phyloP scores from a whole-genome alignment of 2,797 vertebrate genomes.

The Gorsachius magnificus region DNA sequence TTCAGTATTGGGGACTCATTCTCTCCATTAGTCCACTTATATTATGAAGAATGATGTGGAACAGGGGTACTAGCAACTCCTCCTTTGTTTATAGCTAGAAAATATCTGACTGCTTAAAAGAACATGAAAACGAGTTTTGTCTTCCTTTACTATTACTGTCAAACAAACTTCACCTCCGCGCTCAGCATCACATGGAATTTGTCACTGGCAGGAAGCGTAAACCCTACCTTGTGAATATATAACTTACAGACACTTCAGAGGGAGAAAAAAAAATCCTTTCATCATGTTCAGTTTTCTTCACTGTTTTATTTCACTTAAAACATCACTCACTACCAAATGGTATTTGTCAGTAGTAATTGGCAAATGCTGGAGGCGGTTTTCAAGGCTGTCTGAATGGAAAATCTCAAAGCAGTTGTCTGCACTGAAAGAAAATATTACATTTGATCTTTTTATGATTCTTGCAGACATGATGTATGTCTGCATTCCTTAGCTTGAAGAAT shows the following conservation, averaged over 20 bases:
- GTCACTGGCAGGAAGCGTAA: conserved; percentile 66
- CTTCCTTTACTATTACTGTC: conserved; percentile 63
- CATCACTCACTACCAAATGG: conserved; percentile 78
- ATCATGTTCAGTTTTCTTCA: conserved; percentile 67
- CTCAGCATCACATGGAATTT: conserved; percentile 51
- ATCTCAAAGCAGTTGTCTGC: conserved; percentile 74
- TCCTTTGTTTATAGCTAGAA: conserved; percentile 59
- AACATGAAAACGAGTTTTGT: conserved; percentile 60
- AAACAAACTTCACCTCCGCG: conserved; percentile 62
- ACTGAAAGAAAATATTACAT: conserved; percentile 77
- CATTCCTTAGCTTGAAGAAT: conserved; percentile 70
- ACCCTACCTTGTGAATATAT: conserved; percentile 47
- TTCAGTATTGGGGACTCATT: neutral
- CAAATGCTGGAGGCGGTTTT: conserved; percentile 72
- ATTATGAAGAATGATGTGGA: conserved; percentile 24
- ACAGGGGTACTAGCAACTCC: neutral
- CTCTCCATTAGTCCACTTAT: conserved; percentile 2
- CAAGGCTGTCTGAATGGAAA: conserved; percentile 73
- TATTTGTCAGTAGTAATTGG: conserved; percentile 78
- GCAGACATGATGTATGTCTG: conserved; percentile 76
- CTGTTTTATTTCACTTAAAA: conserved; percentile 76
- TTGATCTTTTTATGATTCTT: conserved; percentile 77
- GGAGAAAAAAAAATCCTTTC: conserved; percentile 72
- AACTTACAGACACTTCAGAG: conserved; percentile 72
- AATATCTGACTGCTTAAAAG: conserved; percentile 51